Percentiles rank a stretch among this genome's conserved stretches.
Evolutionary conservation across 1,140 invertebrate genomes (phyloP).

Genomic region (Tetramorium simillimum): DNA sequence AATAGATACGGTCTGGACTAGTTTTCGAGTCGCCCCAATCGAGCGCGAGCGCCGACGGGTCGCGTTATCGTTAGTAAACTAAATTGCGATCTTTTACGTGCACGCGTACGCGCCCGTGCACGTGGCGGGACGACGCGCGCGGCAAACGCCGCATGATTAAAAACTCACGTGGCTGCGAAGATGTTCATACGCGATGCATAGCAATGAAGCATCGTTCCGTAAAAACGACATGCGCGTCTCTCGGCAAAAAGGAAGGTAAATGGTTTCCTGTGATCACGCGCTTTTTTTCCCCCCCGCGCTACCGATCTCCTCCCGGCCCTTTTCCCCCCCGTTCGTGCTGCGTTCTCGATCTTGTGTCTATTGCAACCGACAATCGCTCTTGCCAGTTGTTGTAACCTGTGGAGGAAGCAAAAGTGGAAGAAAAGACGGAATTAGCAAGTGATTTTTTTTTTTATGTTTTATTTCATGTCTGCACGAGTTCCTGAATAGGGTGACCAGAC

Average conservation of each 20-base stretch:
- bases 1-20: not conserved
- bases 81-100: constrained; percentile 35
- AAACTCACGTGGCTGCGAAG: constrained; percentile 34
- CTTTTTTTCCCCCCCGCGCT: not conserved
- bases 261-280: constrained; percentile 26
- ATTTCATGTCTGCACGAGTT: constrained; percentile 8
- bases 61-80: constrained; percentile 22
- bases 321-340: not conserved
- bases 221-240: constrained; percentile 40
- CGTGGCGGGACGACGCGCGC: constrained; percentile 35
- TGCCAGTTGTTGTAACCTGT: not conserved
- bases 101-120: constrained; percentile 7
- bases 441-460: not conserved
- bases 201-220: constrained; percentile 38
- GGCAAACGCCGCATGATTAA: constrained; percentile 44
- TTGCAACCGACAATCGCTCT: constrained; percentile 16
- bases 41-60: constrained; percentile 6
- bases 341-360: constrained; percentile 18
- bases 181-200: constrained; percentile 50
- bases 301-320: not conserved
- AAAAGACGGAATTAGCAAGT: not conserved
- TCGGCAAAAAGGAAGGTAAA: constrained; percentile 41
- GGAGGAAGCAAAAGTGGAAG: not conserved
- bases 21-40: not conserved
- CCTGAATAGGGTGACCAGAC: not conserved